Evolutionary conservation across 2,888 invertebrate species (phyloP).

Genomic region (Dendrolimus pini): DNA sequence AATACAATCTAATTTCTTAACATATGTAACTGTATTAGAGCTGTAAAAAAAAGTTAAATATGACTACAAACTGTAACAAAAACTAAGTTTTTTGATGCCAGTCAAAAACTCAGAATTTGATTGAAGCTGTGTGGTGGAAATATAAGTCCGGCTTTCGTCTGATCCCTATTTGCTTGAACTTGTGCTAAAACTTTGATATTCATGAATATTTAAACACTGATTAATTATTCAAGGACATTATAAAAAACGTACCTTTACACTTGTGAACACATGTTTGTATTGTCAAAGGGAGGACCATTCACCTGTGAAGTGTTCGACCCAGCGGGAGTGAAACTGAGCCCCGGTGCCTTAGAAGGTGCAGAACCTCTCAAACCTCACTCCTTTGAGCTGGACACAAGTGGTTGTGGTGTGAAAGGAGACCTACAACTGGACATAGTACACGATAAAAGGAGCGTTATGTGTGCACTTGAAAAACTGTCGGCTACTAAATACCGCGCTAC

Average conservation of each 20-base stretch:
- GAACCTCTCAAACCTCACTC: constrained; percentile 91
- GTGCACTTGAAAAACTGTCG: constrained; percentile 87
- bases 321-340: constrained; percentile 87
- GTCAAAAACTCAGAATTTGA: too few species aligned
- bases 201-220: too few species aligned
- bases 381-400: constrained; percentile 81
- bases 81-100: too few species aligned
- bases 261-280: background rate
- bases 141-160: too few species aligned
- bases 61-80: too few species aligned
- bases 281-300: constrained; percentile 91
- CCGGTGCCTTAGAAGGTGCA: constrained; percentile 85
- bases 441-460: constrained; percentile 89
- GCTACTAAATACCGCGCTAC: constrained; percentile 86
- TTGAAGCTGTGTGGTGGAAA: too few species aligned
- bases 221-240: background rate
- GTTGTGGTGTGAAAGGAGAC: constrained; percentile 87
- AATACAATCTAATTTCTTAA: too few species aligned
- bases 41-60: too few species aligned
- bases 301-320: constrained; percentile 97
- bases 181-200: too few species aligned
- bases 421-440: constrained; percentile 93
- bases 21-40: too few species aligned
- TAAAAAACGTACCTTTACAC: background rate
- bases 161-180: too few species aligned